Evolutionary conservation across 2,113 vertebrate genomes (phyloP), one percentile per base, ranked within the genome.

Genomic region (Emydocephalus ijimae): DNA sequence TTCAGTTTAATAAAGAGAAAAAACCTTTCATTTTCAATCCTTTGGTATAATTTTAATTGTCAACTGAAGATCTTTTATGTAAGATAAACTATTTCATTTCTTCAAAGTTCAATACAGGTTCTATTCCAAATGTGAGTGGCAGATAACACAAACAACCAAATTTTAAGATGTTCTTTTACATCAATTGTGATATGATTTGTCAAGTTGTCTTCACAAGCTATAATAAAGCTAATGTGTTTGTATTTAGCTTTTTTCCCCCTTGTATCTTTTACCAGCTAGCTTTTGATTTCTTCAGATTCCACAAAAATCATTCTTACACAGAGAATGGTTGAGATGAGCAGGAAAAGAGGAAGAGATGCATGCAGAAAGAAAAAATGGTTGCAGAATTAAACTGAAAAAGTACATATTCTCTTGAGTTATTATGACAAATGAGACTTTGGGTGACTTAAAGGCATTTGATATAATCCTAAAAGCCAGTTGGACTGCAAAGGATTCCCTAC

Each of bases 381-480:
- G 21, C 59, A 55, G 26, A 50, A 23, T 88, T 59, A 85, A 85
- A 91, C 39, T 29, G 34, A 74, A 92, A 39, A 81, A 89, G 18
- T n/a, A 34, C 50, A 29, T 20, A 7, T 52, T 43, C 8, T 86
- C 45, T 12, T 64, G 23, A 85, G 61, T 90, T 90, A 23, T 48
- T 87, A 29, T 90, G 55, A 64, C n/a, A 93, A 93, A 86, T 54
- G 74, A 90, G 18, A 43, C n/a, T 90, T 85, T 59, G 69, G 55
- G n/a, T 56, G 52, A 90, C 85, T 92, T 92, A 92, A 85, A 90
- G 57, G 50, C 54, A 90, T 89, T 92, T 89, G 45, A 61, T 43
- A 92, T 89, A 26, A 90, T 90, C 54, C 89, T 56, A 86, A 59
- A 92, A 92, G 55, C 88, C 26, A n/a, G 45, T 57, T 85, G 56